Evolutionary conservation across 2,797 vertebrate species (phyloP).

Genomic region (Semotilus atromaculatus): DNA sequence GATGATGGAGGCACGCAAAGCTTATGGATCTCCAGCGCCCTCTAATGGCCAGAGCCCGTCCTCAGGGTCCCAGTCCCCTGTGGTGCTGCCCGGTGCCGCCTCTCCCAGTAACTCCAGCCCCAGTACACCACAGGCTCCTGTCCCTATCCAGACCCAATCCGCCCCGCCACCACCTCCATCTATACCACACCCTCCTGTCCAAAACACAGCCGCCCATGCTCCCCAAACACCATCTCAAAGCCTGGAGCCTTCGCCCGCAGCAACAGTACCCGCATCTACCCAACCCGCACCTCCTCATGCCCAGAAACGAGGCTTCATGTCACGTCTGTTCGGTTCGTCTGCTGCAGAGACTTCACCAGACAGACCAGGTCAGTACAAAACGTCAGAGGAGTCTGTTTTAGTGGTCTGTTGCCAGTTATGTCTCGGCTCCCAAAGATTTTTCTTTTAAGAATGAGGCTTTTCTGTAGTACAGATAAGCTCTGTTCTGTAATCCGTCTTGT

Average conservation of each 20-base stretch:
- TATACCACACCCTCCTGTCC: slow-evolving; percentile 19
- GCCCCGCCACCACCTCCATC: slow-evolving; percentile 56
- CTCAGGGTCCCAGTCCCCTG: slow-evolving; percentile 82
- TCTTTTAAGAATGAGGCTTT: background rate
- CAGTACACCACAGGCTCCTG: slow-evolving; percentile 71
- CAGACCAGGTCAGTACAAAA: slow-evolving; percentile 70
- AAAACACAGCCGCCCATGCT: slow-evolving; percentile 52
- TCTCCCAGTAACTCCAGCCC: slow-evolving; percentile 81
- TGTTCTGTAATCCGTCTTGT: no score
- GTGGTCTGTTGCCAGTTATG: no score
- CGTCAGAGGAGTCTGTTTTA: no score
- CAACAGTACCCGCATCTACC: background rate
- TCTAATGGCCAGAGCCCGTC: slow-evolving; percentile 82
- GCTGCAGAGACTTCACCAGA: slow-evolving; percentile 61
- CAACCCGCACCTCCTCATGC: background rate
- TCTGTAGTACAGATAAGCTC: background rate
- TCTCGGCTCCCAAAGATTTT: background rate
- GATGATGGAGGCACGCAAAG: slow-evolving; percentile 82
- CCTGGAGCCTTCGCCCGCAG: background rate
- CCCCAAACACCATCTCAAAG: slow-evolving; percentile 40
- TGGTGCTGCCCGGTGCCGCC: slow-evolving; percentile 70
- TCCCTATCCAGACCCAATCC: slow-evolving; percentile 37
- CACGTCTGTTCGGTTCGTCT: slow-evolving; percentile 76
- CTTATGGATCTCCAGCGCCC: slow-evolving; percentile 67
- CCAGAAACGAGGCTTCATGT: slow-evolving; percentile 79